Evolutionary conservation across 2,888 invertebrate species (phyloP), one percentile per base, ranked within the genome.

Genomic region (Ophraella communa): DNA sequence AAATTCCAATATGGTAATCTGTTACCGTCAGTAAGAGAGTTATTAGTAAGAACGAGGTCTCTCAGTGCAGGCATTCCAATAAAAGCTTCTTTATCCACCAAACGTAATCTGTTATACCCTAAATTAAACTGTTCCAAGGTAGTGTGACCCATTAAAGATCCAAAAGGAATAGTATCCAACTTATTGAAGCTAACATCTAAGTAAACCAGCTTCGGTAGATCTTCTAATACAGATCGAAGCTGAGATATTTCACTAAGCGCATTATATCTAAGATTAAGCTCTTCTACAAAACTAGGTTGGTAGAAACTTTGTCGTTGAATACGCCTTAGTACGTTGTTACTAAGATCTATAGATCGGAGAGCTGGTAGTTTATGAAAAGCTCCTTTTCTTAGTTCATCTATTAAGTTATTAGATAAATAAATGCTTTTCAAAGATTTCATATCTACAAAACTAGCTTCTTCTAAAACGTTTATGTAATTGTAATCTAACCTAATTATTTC

Each of bases 251-350:
- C 89, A 72, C 87, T 88, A 18, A 95, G 88, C 77, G 91, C 87
- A 78, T 94, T 94, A 68, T 91, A 87, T 57, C 91, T 88, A 30
- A 94, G 83, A 81, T 88, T 89, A 4, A 95, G 81, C 76, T 92
- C 93, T 79, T 95, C 92, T 24, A 94, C 85, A 2, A 89, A 89
- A 74, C 88, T 90, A 65, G 89, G 87, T 76, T 90, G 92, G 14
- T 92, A 81, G 80, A 94, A 92, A 61, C 93, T 92, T 79, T 93
- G 92, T 0, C 93, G 91, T 73, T 94, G 93, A 55, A 95, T 88
- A 73, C 90, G 87, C 56, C 88, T 86, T 49, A 95, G 87, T 58
- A 86, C 84, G 78, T 95, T 95, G 71, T 89, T 87, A 77, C 92
- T 93, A 67, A 95, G 82, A 79, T 93, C 91, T 11, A 94, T 85